These are phyloP conservation scores for Delichon dasypus DNA, from an alignment of 2,797 vertebrate genomes.

Conservation along the genomic window DNA sequence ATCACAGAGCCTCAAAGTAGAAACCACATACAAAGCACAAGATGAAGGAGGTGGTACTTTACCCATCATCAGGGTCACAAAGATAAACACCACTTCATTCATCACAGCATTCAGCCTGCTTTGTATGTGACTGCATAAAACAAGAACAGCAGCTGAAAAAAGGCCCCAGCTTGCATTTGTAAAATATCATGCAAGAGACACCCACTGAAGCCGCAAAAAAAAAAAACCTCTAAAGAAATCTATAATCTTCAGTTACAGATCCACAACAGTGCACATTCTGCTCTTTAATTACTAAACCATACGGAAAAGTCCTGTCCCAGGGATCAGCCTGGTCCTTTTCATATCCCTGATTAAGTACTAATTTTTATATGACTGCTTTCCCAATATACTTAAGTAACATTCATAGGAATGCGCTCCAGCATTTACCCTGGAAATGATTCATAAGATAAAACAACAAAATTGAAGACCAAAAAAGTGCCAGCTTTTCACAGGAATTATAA, in stretches of 20 bases:
- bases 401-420: background rate
- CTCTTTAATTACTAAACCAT: background rate
- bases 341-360: background rate
- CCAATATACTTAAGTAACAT: background rate
- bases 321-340: background rate
- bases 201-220: background rate
- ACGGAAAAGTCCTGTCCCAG: background rate
- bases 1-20: background rate
- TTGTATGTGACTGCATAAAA: background rate
- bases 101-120: conserved; percentile 13
- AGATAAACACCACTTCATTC: conserved; percentile 61
- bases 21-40: conserved; percentile 43
- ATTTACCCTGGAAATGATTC: background rate
- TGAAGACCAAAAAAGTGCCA: background rate
- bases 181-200: background rate
- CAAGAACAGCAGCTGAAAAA: background rate
- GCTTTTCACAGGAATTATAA: background rate
- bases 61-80: conserved; percentile 18
- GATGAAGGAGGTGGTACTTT: conserved; percentile 41
- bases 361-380: background rate
- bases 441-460: background rate
- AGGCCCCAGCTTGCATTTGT: background rate
- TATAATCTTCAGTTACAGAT: background rate
- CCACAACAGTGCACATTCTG: background rate
- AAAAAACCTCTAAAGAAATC: background rate